Evolutionary conservation across 2,113 vertebrate genomes (phyloP).

Genomic region (Trogon melanurus): DNA sequence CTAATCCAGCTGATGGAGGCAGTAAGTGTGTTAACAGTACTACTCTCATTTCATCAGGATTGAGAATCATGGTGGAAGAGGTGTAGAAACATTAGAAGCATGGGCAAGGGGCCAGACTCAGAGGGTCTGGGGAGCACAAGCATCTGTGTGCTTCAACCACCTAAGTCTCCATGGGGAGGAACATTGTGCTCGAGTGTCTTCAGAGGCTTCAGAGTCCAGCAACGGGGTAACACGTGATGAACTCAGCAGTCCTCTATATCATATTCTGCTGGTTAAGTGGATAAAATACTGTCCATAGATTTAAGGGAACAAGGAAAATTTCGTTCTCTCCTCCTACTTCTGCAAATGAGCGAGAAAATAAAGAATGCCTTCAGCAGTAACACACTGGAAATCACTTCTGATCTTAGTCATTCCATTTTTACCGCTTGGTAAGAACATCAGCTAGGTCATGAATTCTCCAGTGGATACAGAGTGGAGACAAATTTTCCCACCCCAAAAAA

Average conservation of each 20-base stretch:
- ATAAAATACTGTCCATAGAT: neutral
- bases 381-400: neutral
- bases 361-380: neutral
- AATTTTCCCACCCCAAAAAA: neutral
- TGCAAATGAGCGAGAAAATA: neutral
- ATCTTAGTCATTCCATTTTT: neutral
- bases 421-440: neutral
- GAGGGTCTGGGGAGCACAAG: neutral
- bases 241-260: neutral
- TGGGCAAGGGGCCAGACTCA: accelerated
- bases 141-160: neutral
- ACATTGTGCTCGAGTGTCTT: neutral
- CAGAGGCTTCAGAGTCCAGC: neutral
- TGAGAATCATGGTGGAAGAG: neutral
- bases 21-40: neutral
- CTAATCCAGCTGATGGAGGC: neutral
- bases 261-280: neutral
- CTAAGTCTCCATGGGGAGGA: neutral
- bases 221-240: neutral
- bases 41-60: neutral
- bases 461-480: neutral
- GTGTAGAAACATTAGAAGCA: neutral
- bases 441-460: neutral
- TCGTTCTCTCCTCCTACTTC: neutral
- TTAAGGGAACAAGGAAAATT: neutral